Evolutionary conservation across 2,113 vertebrate genomes (phyloP).

Genomic region (Aspidoscelis tigris): DNA sequence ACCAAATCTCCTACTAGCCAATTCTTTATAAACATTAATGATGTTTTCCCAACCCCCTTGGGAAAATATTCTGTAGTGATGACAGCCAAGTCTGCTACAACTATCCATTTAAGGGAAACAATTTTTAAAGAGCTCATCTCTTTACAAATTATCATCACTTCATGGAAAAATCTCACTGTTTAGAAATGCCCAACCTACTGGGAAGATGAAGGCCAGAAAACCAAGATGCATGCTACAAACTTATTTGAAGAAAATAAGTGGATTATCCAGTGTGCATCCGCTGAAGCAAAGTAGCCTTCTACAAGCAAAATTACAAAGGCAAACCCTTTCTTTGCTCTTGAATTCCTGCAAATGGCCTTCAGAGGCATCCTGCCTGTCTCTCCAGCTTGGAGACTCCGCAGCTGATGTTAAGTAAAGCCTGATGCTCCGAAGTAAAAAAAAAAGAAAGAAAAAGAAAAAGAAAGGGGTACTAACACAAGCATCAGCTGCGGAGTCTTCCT

Average conservation of each 20-base stretch:
- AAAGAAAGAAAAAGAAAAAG: too few species aligned
- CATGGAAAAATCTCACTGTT: constrained; percentile 60
- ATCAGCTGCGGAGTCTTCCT: too few species aligned
- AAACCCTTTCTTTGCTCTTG: too few species aligned
- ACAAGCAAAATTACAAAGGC: too few species aligned
- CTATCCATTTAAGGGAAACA: constrained; percentile 65
- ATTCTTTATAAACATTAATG: constrained; percentile 47
- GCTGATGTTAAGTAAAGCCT: too few species aligned
- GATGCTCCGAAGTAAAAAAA: too few species aligned
- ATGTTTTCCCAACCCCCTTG: not conserved
- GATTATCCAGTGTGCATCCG: not conserved
- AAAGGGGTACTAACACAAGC: too few species aligned
- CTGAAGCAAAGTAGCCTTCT: not conserved
- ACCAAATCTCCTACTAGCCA: constrained; percentile 26
- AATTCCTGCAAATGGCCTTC: too few species aligned
- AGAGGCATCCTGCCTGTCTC: too few species aligned
- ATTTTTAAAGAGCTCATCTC: constrained; percentile 58
- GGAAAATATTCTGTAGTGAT: constrained; percentile 59
- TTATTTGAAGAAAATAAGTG: not conserved
- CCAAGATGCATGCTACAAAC: not conserved
- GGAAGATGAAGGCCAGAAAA: constrained; percentile 16
- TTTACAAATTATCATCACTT: constrained; percentile 58
- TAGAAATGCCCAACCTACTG: constrained; percentile 37
- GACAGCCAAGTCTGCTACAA: constrained; percentile 64
- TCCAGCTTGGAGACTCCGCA: too few species aligned